Conservation (phyloP, 2,888 invertebrate species). For the Cremastobaeus sp. region DNA sequence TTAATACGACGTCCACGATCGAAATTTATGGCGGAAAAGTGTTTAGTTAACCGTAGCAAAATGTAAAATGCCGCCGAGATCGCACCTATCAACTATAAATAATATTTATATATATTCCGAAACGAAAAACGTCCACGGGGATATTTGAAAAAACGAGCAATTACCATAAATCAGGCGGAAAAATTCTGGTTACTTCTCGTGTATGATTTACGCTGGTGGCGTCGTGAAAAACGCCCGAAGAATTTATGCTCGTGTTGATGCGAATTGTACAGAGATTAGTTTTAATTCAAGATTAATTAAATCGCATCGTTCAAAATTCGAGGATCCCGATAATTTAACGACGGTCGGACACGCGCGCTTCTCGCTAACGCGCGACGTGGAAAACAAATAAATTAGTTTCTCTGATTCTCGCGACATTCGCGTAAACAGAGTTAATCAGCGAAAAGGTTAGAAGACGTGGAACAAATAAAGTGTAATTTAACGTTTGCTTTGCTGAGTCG, state of each 20-base stretch:
- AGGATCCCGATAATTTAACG: constrained; percentile 40
- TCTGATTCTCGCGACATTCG: constrained; percentile 63
- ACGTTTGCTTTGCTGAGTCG: constrained; percentile 19
- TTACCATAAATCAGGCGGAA: neutral
- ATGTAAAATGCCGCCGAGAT: too few species aligned
- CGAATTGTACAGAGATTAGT: constrained; percentile 31
- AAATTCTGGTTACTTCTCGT: neutral
- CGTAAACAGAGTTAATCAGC: constrained; percentile 68
- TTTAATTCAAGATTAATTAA: constrained; percentile 45
- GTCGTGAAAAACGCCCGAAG: neutral
- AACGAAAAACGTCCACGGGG: too few species aligned
- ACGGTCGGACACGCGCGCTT: constrained; percentile 10
- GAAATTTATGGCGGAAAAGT: too few species aligned
- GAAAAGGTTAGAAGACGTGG: constrained; percentile 65
- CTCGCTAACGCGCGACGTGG: constrained; percentile 24
- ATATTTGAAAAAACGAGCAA: neutral
- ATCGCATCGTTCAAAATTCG: constrained; percentile 16
- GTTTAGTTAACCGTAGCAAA: too few species aligned
- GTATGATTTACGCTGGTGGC: neutral
- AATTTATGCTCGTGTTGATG: constrained; percentile 35
- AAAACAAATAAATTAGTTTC: constrained; percentile 65
- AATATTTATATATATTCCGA: too few species aligned
- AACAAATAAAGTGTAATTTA: constrained; percentile 60
- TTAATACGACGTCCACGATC: too few species aligned
- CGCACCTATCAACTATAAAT: too few species aligned